Conservation (phyloP, 1,140 invertebrate species). For the Hylaeus anthracinus region DNA sequence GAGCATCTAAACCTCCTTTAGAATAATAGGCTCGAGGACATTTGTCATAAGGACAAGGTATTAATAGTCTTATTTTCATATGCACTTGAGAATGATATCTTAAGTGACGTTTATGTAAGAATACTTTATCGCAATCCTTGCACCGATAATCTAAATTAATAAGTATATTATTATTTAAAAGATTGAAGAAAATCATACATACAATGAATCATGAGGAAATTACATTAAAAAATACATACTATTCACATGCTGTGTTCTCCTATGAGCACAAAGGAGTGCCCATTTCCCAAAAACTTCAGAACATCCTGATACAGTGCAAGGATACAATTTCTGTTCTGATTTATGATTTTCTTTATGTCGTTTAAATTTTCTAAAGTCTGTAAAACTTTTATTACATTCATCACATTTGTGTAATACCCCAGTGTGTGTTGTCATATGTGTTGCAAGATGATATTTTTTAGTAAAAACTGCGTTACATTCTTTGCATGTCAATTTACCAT, state of each 20-base stretch:
- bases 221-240: slow-evolving; percentile 37
- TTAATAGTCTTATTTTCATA: slow-evolving; percentile 18
- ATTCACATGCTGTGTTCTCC: slow-evolving; percentile 48
- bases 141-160: slow-evolving; percentile 62
- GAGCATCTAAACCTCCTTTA: slow-evolving; percentile 61
- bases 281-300: slow-evolving; percentile 55
- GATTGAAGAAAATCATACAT: background rate
- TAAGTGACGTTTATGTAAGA: slow-evolving; percentile 46
- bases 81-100: slow-evolving; percentile 56
- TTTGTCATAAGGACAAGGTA: slow-evolving; percentile 64
- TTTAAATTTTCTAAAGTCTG: slow-evolving; percentile 29
- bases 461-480: slow-evolving; percentile 61
- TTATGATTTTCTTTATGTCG: slow-evolving; percentile 52
- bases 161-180: background rate
- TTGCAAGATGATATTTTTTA: slow-evolving; percentile 54
- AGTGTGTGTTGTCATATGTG: slow-evolving; percentile 57
- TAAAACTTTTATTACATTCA: slow-evolving; percentile 47
- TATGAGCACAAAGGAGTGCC: slow-evolving; percentile 36
- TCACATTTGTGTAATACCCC: slow-evolving; percentile 50
- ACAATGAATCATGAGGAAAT: background rate
- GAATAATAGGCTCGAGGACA: slow-evolving; percentile 61
- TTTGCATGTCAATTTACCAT: slow-evolving; percentile 57
- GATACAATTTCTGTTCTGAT: slow-evolving; percentile 41
- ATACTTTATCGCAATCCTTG: slow-evolving; percentile 56
- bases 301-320: slow-evolving; percentile 48